Evolutionary conservation across 2,113 vertebrate genomes (phyloP).

Genomic region (Tachysurus fulvidraco): DNA sequence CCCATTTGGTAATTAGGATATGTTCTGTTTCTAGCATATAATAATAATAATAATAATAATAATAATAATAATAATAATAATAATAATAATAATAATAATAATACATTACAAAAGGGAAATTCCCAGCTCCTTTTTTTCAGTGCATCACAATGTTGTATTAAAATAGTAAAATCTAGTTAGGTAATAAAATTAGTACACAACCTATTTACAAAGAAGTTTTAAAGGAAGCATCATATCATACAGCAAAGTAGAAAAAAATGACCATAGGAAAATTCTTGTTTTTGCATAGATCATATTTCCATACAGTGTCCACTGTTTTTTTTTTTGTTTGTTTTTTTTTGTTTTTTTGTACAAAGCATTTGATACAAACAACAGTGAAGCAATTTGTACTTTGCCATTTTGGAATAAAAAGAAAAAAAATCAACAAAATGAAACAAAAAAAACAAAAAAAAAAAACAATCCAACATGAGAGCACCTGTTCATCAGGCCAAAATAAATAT

Average conservation of each 20-base stretch:
- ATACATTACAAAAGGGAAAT: slow-evolving; percentile 2
- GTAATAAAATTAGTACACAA: slow-evolving; percentile 38
- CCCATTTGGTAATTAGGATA: not conserved
- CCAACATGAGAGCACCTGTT: not conserved
- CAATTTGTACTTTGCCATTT: not conserved
- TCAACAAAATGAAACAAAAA: too few relatives aligned
- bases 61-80: slow-evolving; percentile 21
- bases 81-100: slow-evolving; percentile 22
- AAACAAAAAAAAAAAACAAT: not conserved
- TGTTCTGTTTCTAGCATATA: not conserved
- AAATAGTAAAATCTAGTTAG: slow-evolving; percentile 39
- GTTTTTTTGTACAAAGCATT: not conserved
- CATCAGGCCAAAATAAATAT: slow-evolving; percentile 68
- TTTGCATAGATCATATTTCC: slow-evolving; percentile 54
- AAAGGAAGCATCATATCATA: slow-evolving; percentile 27
- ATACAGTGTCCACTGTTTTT: slow-evolving; percentile 27
- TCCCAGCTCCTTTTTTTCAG: not conserved
- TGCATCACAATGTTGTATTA: slow-evolving; percentile 34
- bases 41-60: slow-evolving; percentile 21
- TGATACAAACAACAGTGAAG: not conserved
- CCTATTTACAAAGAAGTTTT: slow-evolving; percentile 32
- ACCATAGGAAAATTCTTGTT: slow-evolving; percentile 23
- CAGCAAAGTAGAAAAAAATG: slow-evolving; percentile 42
- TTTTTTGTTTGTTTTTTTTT: not conserved
- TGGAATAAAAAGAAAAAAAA: not conserved